phyloP scores from a whole-genome alignment of 2,888 invertebrate genomes.

The Aricia artaxerxes region DNA sequence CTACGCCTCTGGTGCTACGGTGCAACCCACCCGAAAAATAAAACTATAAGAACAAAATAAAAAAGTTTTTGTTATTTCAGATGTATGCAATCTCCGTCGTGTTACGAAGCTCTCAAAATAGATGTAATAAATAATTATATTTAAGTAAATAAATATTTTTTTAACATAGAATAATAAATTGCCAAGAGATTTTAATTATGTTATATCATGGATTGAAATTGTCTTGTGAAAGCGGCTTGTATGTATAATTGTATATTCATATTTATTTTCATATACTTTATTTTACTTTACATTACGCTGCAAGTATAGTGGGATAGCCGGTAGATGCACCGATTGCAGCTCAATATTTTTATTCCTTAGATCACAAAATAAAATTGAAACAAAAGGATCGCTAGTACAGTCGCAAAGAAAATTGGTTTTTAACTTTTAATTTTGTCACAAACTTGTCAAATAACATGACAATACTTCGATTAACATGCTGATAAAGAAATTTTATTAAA shows the following conservation, averaged over 20 bases:
- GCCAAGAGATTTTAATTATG: slow-evolving; percentile 65
- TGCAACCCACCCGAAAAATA: not conserved
- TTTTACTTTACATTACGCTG: not conserved
- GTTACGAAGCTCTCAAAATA: slow-evolving; percentile 57
- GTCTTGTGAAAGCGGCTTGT: slow-evolving; percentile 28
- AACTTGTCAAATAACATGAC: not conserved
- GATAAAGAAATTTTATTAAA: not conserved
- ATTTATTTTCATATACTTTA: not conserved
- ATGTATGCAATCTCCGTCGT: slow-evolving; percentile 12
- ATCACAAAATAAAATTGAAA: not conserved
- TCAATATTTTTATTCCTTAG: not conserved
- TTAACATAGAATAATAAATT: slow-evolving; percentile 47
- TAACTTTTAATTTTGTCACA: not conserved
- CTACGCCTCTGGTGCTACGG: too few species aligned
- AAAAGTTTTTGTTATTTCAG: slow-evolving; percentile 23
- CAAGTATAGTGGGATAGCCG: not conserved
- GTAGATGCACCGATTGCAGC: not conserved
- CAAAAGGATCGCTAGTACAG: not conserved
- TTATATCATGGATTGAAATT: slow-evolving; percentile 44
- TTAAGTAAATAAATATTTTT: slow-evolving; percentile 63
- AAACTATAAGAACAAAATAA: not conserved
- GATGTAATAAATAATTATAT: slow-evolving; percentile 48
- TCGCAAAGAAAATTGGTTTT: not conserved
- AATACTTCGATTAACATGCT: not conserved
- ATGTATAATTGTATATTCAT: not conserved